Base-by-base conservation (phyloP, 2,797 vertebrate genomes). In the Thamnophis elegans region DNA sequence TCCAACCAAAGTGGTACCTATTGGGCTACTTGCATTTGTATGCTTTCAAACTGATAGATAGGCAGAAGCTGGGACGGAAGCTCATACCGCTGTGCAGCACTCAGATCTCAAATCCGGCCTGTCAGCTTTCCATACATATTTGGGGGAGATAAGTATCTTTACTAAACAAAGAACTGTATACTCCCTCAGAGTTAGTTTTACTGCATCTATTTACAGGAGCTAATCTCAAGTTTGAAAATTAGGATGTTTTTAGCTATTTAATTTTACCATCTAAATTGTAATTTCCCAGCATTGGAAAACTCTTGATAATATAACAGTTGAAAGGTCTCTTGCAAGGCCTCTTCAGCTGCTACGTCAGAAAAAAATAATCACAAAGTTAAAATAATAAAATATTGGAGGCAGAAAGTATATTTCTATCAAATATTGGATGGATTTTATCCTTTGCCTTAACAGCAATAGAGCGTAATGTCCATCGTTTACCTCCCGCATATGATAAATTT, bases 11-110 rank as follows among this genome's bases (percentile, higher is more conserved):
- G 16, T 73, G 65, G 65, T 73, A 73, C 32, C 32, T 73, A 36
- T 9, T 36, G 9, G 36, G 36, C 65, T 73, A 73, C 16, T 73
- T 16, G 32, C 65, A 73, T 73, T 36, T 36, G 16, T 32, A 73
- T 73, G 65, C 65, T 32, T 73, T 73, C 65, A 36, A 36, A 68
- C n/a, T 18, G 2, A 68, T 68, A 68, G 6, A 14, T 36, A 32
- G 14, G 14, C 14, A 36, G 65, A 6, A 73, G 65, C 7, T 36
- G n/a, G 65, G 16, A 73, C 3, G 6, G n/a, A 65, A n/a, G n/a
- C 65, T 18, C n/a, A 73, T 73, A 6, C n/a, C 1, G 1, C 5
- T 5, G 0, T 1, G 2, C 0, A 1, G 62, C 13, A 68, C 14
- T 73, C 16, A 32, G 13, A 36, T n/a, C 62, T 28, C 1, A 1